Evolutionary conservation across 2,113 vertebrate genomes (phyloP), one percentile per base, ranked within the genome.

Genomic region (Phalacrocorax carbo): DNA sequence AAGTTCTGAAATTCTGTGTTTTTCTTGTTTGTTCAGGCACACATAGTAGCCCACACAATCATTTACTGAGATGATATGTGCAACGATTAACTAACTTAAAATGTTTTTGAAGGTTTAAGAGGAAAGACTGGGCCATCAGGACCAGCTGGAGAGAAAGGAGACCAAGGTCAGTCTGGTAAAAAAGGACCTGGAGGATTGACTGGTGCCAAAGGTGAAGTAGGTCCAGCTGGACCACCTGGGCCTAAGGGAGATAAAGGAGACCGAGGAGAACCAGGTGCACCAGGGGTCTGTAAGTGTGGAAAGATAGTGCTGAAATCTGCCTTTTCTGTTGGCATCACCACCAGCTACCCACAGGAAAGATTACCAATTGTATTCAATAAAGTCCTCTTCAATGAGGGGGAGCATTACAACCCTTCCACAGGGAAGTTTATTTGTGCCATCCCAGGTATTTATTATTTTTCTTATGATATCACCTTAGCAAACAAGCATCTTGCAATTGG

Each of bases 351-450:
- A 8, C 93, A 98, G 70, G 99, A 99, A 97, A 98, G 99, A 85
- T 65, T 95, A 8, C 99, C 99, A 23, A 99, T 99, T 44, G 95
- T 99, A 88, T 99, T 99, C 97, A 99, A 99, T 95, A 99, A 99
- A 98, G 98, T 99, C 44, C 98, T 99, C 46, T 99, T 99, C 92
- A 98, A 99, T 3, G 99, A 99, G 96, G 99, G 99, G 4, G 98
- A 98, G 27, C 99, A 99, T 92, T 99, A 99, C 96, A 99, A 99
- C 95, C 98, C 99, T 3, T 97, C 98, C 61, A 99, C 99, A 0
- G 99, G 99, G n/a, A 99, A 99, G 97, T 99, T 99, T 96, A 98
- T 99, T 88, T 99, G 99, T 46, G 99, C 99, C 6, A 99, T 99
- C 94, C 99, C 99, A 3, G 99, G 99, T 27, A 98, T 99, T 92